phyloP scores from a whole-genome alignment of 2,888 invertebrate species.

The Tridacna crocea region DNA sequence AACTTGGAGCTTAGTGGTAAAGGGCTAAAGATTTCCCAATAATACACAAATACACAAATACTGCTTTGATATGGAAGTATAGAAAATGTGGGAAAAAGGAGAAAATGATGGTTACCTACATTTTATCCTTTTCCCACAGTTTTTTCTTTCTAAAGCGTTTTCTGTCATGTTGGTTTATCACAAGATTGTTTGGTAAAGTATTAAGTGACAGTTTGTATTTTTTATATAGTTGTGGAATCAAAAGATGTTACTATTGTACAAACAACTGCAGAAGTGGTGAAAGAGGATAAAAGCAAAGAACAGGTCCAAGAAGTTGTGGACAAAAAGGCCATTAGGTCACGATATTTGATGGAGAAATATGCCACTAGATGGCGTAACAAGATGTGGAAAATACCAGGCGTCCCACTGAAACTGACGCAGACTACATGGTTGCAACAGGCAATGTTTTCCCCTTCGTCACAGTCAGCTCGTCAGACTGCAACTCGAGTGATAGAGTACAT shows the following conservation, averaged over 20 bases:
- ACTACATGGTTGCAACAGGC: slow-evolving; percentile 96
- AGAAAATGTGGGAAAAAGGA: background rate
- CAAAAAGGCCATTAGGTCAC: slow-evolving; percentile 76
- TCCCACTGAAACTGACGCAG: slow-evolving; percentile 74
- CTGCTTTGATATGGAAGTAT: no score
- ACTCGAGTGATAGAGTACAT: slow-evolving; percentile 94
- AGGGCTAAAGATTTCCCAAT: no score
- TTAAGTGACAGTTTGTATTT: no score
- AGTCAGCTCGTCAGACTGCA: slow-evolving; percentile 94
- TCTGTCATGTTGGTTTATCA: no score
- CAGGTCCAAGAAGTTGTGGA: slow-evolving; percentile 55
- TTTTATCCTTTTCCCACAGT: background rate
- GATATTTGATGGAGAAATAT: slow-evolving; percentile 91
- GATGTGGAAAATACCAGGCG: slow-evolving; percentile 77
- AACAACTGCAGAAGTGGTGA: slow-evolving; percentile 12
- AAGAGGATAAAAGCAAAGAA: slow-evolving; percentile 42
- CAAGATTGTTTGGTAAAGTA: no score
- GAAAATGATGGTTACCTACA: background rate
- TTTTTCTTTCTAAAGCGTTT: no score
- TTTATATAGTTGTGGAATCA: background rate
- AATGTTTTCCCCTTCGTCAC: slow-evolving; percentile 95
- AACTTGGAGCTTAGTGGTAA: no score
- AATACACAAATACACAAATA: no score
- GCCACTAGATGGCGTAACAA: slow-evolving; percentile 88
- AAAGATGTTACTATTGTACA: background rate